Percentiles rank a stretch among this genome's conserved stretches.
phyloP scores from a whole-genome alignment of 1,140 invertebrate genomes.

The Vollenhovia emeryi region DNA sequence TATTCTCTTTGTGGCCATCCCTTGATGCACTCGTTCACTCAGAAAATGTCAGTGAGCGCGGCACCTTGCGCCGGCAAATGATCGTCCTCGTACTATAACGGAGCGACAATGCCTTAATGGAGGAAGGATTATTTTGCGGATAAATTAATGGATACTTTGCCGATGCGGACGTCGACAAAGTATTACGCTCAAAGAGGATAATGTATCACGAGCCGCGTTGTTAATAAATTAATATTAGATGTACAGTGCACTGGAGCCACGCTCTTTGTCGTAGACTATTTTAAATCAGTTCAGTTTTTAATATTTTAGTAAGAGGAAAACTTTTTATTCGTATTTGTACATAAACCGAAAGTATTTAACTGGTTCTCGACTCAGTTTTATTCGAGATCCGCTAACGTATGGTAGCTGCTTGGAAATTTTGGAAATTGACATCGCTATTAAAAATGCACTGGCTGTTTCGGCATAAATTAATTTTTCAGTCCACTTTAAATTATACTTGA shows the following conservation, averaged over 20 bases:
- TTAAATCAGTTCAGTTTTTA: neutral
- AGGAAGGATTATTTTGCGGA: constrained; percentile 66
- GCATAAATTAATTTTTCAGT: no score
- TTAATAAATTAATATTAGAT: constrained; percentile 29
- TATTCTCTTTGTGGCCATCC: constrained; percentile 73
- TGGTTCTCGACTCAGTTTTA: no score
- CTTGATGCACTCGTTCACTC: constrained; percentile 72
- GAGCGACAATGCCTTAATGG: constrained; percentile 58
- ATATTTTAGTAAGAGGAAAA: neutral
- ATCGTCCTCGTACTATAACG: neutral
- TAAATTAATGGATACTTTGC: constrained; percentile 48
- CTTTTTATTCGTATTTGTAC: neutral
- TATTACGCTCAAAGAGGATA: constrained; percentile 36
- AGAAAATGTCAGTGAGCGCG: constrained; percentile 64
- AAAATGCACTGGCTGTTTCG: no score
- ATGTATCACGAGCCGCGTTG: neutral
- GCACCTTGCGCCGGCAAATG: constrained; percentile 61
- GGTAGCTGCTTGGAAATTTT: no score
- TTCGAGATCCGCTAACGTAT: no score
- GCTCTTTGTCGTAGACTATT: neutral
- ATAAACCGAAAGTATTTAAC: neutral
- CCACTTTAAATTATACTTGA: no score
- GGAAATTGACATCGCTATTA: no score
- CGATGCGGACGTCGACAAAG: constrained; percentile 22
- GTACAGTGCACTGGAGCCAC: neutral